A percentile compares a stretch with the other conserved stretches of the same genome.
phyloP scores from a whole-genome alignment of 2,888 invertebrate species.

The Phengaris arion region DNA sequence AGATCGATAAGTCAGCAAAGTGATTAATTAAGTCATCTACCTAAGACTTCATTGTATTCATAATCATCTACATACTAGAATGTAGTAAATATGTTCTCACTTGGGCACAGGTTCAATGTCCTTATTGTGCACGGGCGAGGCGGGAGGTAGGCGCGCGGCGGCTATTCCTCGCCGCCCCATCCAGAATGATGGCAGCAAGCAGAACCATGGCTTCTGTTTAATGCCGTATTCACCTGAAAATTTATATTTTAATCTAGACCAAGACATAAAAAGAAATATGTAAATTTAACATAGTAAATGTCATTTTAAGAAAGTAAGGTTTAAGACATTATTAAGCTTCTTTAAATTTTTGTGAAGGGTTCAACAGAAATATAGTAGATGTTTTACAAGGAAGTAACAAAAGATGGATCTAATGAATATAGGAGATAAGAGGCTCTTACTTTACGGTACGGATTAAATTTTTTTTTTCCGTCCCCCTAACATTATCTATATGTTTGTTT shows the following conservation, averaged over 20 bases:
- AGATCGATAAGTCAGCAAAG: no score
- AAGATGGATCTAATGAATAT: not conserved
- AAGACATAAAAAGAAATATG: not conserved
- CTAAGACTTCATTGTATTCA: no score
- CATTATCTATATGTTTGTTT: no score
- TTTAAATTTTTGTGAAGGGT: no score
- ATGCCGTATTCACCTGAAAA: slow-evolving; percentile 86
- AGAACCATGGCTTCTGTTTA: slow-evolving; percentile 86
- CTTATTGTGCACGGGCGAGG: slow-evolving; percentile 72
- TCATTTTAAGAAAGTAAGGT: not conserved
- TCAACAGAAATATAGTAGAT: no score
- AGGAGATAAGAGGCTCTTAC: not conserved
- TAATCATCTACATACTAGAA: not conserved
- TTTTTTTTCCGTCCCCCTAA: no score
- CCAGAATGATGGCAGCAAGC: slow-evolving; percentile 87
- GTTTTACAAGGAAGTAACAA: not conserved
- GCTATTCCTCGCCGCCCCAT: slow-evolving; percentile 69
- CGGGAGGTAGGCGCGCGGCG: slow-evolving; percentile 68
- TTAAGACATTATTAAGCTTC: no score
- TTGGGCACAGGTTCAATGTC: slow-evolving; percentile 87
- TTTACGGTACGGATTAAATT: not conserved
- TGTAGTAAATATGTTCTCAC: slow-evolving; percentile 44
- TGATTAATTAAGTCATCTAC: no score
- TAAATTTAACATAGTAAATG: not conserved
- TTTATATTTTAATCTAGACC: not conserved